Evolutionary conservation across 2,888 invertebrate genomes (phyloP).

Genomic region (Apotomis betuletana): DNA sequence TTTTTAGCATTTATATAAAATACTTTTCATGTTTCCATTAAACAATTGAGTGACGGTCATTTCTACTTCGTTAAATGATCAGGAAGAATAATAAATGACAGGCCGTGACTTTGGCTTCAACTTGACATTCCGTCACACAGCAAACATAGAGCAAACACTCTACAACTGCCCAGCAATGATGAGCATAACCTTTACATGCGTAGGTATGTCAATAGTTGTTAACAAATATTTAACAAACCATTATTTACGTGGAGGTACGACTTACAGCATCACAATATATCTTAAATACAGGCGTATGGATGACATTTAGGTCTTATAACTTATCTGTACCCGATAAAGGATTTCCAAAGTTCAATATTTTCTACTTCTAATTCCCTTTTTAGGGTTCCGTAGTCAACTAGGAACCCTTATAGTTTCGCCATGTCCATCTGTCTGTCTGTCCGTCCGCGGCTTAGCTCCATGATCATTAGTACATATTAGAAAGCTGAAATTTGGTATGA

Average conservation of each 20-base stretch:
- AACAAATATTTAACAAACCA: conserved; percentile 62
- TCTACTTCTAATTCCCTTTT: too few species aligned
- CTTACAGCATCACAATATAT: conserved; percentile 2
- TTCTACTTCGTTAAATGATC: neutral
- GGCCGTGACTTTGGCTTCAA: conserved; percentile 56
- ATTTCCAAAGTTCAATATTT: neutral
- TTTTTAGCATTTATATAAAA: too few species aligned
- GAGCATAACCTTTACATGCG: conserved; percentile 65
- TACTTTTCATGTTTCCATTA: too few species aligned
- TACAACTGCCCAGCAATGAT: conserved; percentile 62
- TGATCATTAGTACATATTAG: too few species aligned
- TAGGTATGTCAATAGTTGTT: conserved; percentile 59
- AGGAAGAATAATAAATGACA: conserved; percentile 38
- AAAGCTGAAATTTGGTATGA: too few species aligned
- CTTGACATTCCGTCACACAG: conserved; percentile 61
- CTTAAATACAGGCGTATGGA: conserved; percentile 1
- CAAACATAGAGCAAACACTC: conserved; percentile 61
- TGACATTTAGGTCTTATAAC: conserved; percentile 18
- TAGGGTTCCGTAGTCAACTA: too few species aligned
- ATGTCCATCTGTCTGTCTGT: too few species aligned
- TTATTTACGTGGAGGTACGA: conserved; percentile 41
- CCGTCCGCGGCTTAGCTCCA: too few species aligned
- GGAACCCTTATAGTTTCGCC: too few species aligned
- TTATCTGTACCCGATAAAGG: neutral
- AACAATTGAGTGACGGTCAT: too few species aligned